Conservation (phyloP, 2,797 vertebrate species). For the Sebastolobus alascanus region DNA sequence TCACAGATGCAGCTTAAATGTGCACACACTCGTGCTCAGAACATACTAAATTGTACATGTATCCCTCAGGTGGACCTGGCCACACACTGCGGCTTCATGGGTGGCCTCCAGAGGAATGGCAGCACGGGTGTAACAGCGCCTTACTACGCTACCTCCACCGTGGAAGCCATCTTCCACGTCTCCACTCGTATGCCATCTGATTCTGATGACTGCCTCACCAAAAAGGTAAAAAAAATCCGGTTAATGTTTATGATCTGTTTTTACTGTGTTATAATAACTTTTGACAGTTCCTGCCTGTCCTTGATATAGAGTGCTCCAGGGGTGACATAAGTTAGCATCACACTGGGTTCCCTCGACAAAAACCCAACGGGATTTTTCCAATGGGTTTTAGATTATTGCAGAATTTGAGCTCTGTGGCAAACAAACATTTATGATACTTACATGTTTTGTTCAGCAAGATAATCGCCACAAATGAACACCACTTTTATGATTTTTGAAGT, state of each 20-base stretch:
- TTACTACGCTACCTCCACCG: slow-evolving; percentile 96
- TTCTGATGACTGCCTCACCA: slow-evolving; percentile 95
- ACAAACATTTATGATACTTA: no score
- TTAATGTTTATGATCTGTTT: background rate
- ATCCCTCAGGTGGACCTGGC: slow-evolving; percentile 91
- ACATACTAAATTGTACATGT: slow-evolving; percentile 14
- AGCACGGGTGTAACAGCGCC: slow-evolving; percentile 97
- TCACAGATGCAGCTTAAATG: background rate
- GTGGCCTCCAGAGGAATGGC: slow-evolving; percentile 97
- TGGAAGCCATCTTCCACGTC: slow-evolving; percentile 99
- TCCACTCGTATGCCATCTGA: slow-evolving; percentile 97
- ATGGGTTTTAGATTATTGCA: no score
- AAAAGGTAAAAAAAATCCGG: slow-evolving; percentile 88
- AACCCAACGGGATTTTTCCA: no score
- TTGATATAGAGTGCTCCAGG: background rate
- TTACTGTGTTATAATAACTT: background rate
- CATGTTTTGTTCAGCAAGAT: no score
- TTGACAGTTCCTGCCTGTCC: background rate
- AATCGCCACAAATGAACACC: no score
- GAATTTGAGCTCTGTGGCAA: no score
- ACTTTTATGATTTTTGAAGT: no score
- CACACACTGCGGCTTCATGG: slow-evolving; percentile 99
- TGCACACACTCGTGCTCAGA: background rate
- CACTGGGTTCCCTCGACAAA: no score
- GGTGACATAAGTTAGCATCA: no score